A percentile compares a stretch with the other conserved stretches of the same genome.
These are phyloP conservation scores for Diloba caeruleocephala DNA, from an alignment of 2,888 invertebrate species.

Conservation along the genomic window DNA sequence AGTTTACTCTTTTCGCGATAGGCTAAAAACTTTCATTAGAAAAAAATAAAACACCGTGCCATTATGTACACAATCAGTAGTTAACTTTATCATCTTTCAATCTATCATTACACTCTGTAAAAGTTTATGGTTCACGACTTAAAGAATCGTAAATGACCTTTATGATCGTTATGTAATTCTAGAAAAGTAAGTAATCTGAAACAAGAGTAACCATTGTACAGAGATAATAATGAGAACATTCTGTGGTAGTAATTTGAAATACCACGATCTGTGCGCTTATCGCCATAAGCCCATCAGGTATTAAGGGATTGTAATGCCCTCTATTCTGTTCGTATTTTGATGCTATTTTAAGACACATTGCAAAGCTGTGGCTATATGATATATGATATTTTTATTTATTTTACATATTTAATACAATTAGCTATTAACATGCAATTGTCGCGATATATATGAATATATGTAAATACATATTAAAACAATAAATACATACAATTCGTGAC, in stretches of 20 bases:
- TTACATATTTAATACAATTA: too few species aligned
- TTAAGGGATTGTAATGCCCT: slow-evolving; percentile 43
- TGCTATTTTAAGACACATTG: slow-evolving; percentile 22
- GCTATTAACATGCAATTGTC: too few species aligned
- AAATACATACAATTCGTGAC: too few species aligned
- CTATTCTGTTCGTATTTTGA: slow-evolving; percentile 33
- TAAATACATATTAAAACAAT: too few species aligned
- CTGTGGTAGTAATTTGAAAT: slow-evolving; percentile 43
- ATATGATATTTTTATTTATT: too few species aligned
- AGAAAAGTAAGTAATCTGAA: slow-evolving; percentile 20
- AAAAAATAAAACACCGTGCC: too few species aligned
- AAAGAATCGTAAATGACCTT: slow-evolving; percentile 37
- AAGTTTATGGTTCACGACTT: slow-evolving; percentile 34
- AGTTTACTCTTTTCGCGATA: too few species aligned
- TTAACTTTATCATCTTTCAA: slow-evolving; percentile 18
- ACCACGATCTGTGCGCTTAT: slow-evolving; percentile 42
- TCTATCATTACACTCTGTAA: slow-evolving; percentile 25
- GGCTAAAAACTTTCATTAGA: too few species aligned
- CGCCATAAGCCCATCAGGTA: slow-evolving; percentile 39
- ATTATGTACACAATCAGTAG: slow-evolving; percentile 1
- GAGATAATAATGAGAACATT: slow-evolving; percentile 52
- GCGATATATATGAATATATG: too few species aligned
- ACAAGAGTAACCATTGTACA: slow-evolving; percentile 44
- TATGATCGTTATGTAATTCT: slow-evolving; percentile 36
- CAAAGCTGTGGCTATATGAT: too few species aligned